phyloP scores from a whole-genome alignment of 2,113 vertebrate genomes.

The Antechinus stuartii region DNA sequence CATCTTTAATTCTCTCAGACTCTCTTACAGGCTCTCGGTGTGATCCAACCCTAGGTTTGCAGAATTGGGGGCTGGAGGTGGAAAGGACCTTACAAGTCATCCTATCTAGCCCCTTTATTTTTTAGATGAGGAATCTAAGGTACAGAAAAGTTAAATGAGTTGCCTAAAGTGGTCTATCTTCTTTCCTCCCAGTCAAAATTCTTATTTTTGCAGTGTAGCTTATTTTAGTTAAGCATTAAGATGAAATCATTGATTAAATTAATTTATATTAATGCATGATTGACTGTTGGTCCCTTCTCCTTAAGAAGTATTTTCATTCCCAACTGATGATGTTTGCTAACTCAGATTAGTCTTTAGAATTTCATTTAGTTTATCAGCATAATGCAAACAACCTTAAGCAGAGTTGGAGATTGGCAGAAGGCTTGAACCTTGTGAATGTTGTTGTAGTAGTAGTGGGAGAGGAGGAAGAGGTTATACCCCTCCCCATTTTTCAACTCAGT shows the following conservation, averaged over 20 bases:
- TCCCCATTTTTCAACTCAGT: not conserved
- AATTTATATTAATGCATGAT: conserved; percentile 6
- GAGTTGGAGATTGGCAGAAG: not conserved
- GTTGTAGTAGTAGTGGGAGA: not conserved
- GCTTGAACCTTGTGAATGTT: not conserved
- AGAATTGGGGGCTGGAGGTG: not conserved
- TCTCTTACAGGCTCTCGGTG: not conserved
- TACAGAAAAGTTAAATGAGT: not conserved
- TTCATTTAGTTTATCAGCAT: not conserved
- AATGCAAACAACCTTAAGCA: not conserved
- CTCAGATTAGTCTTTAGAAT: not conserved
- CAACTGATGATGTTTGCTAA: not conserved
- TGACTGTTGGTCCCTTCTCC: not conserved
- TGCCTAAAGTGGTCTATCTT: not conserved
- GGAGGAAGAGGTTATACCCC: not conserved
- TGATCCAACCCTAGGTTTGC: not conserved
- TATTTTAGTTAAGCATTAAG: not conserved
- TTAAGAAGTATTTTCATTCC: not conserved
- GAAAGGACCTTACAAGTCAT: not conserved
- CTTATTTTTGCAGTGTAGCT: not conserved
- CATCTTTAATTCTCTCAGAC: not conserved
- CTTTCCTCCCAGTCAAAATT: not conserved
- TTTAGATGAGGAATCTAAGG: not conserved
- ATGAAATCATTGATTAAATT: not conserved
- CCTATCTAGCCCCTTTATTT: not conserved